Evolutionary conservation across 1,140 invertebrate species (phyloP).

Genomic region (Musca domestica): DNA sequence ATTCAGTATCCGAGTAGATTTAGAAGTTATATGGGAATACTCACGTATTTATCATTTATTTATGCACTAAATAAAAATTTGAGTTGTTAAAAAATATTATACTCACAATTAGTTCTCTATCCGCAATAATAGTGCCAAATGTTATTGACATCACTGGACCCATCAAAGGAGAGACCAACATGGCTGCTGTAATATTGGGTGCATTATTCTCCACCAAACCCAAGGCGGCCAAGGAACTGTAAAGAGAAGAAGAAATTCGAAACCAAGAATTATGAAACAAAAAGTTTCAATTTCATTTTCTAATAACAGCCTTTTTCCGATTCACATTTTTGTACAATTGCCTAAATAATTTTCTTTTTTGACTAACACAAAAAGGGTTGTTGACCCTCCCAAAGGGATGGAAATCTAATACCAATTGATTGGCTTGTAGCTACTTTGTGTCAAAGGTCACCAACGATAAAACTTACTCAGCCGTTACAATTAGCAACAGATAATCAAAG

Average conservation of each 20-base stretch:
- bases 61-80: no score
- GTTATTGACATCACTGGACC: slow-evolving; percentile 83
- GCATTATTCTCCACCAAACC: slow-evolving; percentile 66
- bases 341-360: no score
- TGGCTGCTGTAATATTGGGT: slow-evolving; percentile 80
- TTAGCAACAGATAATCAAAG: slow-evolving; percentile 78
- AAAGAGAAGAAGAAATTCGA: slow-evolving; percentile 9
- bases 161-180: slow-evolving; percentile 86
- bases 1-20: no score
- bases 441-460: neutral
- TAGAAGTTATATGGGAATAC: no score
- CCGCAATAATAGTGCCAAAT: slow-evolving; percentile 78
- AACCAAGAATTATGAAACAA: neutral
- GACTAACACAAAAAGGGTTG: no score
- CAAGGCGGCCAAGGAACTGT: slow-evolving; percentile 59
- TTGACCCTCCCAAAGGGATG: no score
- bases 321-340: no score
- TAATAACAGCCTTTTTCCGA: no score
- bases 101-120: slow-evolving; percentile 59
- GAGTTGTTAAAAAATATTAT: no score
- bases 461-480: slow-evolving; percentile 77
- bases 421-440: neutral
- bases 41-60: no score
- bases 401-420: no score
- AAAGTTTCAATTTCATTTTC: neutral